Percentiles rank a stretch among this genome's conserved stretches.
Conservation (phyloP, 2,113 vertebrate species). For the Nestor notabilis region DNA sequence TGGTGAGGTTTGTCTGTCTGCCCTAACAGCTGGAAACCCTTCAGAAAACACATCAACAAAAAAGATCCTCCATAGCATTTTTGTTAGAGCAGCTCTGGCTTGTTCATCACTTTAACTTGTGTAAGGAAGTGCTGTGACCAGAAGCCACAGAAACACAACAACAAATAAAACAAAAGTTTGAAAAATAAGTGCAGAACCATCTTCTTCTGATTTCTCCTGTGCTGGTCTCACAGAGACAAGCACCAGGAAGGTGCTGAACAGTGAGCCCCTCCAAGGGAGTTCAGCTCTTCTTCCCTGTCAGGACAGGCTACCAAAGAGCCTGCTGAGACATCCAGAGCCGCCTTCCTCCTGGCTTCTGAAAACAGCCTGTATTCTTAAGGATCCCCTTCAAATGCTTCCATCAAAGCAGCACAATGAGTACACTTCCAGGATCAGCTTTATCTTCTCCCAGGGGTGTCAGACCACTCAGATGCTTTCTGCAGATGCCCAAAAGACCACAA, state of each 20-base stretch:
- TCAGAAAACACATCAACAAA: neutral
- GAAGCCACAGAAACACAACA: neutral
- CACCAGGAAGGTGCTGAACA: neutral
- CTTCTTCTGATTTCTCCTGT: neutral
- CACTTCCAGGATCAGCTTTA: neutral
- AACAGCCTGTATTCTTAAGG: neutral
- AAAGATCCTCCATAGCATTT: neutral
- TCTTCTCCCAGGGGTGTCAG: neutral
- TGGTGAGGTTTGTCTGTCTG: neutral
- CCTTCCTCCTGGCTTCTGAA: neutral
- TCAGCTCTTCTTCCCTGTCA: neutral
- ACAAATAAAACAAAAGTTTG: neutral
- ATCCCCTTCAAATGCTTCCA: neutral
- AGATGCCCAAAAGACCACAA: neutral
- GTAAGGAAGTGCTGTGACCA: neutral
- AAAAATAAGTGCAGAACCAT: neutral
- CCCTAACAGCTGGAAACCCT: neutral
- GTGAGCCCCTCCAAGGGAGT: accelerated
- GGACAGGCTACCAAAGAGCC: neutral
- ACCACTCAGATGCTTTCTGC: neutral
- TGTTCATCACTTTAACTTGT: neutral
- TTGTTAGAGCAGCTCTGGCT: neutral
- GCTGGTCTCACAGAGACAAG: neutral
- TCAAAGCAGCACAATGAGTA: accelerated
- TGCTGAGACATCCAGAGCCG: neutral